phyloP scores from a whole-genome alignment of 2,888 invertebrate genomes.

The Antheraea assamensis region DNA sequence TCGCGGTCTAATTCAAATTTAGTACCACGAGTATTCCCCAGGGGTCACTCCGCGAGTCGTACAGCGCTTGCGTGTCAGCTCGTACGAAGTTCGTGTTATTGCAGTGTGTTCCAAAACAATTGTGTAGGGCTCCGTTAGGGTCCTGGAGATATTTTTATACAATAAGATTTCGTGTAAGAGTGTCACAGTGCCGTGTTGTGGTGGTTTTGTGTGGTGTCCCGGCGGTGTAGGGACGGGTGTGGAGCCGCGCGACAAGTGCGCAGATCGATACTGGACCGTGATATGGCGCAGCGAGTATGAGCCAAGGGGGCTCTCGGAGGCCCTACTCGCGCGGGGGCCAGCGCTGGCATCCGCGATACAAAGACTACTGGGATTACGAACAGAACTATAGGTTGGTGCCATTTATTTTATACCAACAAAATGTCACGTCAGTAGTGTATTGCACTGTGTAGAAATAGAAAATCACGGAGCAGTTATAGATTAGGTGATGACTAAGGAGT shows the following conservation, averaged over 20 bases:
- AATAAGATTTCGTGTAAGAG: conserved; percentile 39
- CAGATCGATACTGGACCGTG: conserved; percentile 63
- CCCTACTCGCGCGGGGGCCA: conserved; percentile 77
- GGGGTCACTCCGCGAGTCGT: conserved; percentile 53
- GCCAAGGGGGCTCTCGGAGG: conserved; percentile 74
- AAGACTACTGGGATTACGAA: conserved; percentile 79
- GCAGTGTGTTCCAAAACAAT: conserved; percentile 61
- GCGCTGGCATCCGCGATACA: conserved; percentile 78
- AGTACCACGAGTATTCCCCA: conserved; percentile 40
- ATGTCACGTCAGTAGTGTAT: conserved; percentile 5
- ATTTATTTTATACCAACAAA: neutral
- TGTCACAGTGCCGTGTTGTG: conserved; percentile 60
- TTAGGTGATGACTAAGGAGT: neutral
- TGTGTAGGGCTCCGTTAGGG: conserved; percentile 50
- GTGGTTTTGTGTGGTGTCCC: conserved; percentile 36
- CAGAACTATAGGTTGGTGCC: conserved; percentile 68
- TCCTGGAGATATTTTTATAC: conserved; percentile 41
- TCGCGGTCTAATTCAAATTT: conserved; percentile 69
- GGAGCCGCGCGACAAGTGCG: conserved; percentile 48
- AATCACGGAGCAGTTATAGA: neutral
- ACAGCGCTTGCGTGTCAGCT: conserved; percentile 62
- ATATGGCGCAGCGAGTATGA: conserved; percentile 72
- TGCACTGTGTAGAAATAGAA: neutral
- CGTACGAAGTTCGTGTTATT: conserved; percentile 66
- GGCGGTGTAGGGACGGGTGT: conserved; percentile 37